A percentile compares a stretch with the other conserved stretches of the same genome.
phyloP scores from a whole-genome alignment of 2,888 invertebrate species.

The Ennomos erosarius region DNA sequence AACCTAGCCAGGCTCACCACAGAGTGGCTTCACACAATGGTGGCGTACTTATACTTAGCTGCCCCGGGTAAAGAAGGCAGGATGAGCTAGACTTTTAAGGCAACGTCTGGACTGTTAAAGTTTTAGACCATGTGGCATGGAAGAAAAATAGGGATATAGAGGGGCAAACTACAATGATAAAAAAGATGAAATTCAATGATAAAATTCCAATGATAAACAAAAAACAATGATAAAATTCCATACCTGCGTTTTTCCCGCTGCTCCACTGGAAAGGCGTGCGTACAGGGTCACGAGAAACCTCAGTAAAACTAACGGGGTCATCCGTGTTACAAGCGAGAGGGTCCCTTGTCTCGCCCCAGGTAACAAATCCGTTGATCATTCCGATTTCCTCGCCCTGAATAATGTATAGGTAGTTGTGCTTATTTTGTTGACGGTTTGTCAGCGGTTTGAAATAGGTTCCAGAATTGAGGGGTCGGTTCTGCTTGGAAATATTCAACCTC shows the following conservation, averaged over 20 bases:
- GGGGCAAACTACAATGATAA: too few species aligned
- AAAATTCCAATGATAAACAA: too few species aligned
- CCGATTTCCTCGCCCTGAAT: conserved; percentile 90
- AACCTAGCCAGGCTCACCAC: too few species aligned
- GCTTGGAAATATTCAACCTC: background rate
- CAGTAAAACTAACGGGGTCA: conserved; percentile 84
- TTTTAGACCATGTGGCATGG: background rate
- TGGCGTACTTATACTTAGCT: too few species aligned
- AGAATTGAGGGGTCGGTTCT: background rate
- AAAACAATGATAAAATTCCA: background rate
- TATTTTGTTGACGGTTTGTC: conserved; percentile 9
- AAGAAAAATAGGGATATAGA: too few species aligned
- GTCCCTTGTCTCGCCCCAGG: conserved; percentile 85
- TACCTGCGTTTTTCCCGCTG: conserved; percentile 84
- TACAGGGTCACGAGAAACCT: conserved; percentile 88
- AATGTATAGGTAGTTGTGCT: conserved; percentile 6
- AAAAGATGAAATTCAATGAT: too few species aligned
- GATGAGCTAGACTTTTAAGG: too few species aligned
- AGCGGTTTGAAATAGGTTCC: conserved; percentile 1
- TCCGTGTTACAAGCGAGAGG: conserved; percentile 83
- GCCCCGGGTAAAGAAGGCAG: too few species aligned
- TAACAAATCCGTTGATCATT: conserved; percentile 86
- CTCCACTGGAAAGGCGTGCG: conserved; percentile 95
- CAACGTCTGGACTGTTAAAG: too few species aligned
- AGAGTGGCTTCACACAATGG: too few species aligned